phyloP scores from a whole-genome alignment of 2,113 vertebrate genomes.

The Ancistrus triradiatus region DNA sequence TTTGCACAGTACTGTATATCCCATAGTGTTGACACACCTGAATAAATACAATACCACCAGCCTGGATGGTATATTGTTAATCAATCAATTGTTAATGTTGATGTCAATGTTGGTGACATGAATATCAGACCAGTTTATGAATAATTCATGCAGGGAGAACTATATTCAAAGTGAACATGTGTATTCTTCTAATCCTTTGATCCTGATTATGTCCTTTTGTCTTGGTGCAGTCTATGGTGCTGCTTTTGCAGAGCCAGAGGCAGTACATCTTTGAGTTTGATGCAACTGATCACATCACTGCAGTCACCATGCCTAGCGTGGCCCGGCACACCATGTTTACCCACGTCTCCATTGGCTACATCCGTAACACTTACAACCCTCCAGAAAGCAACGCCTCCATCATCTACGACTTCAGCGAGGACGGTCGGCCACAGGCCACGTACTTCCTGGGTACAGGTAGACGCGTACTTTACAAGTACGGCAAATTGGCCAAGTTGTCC shows the following conservation, averaged over 20 bases:
- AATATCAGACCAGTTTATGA: no score
- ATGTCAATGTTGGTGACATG: no score
- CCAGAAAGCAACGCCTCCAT: constrained; percentile 95
- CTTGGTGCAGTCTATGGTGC: constrained; percentile 85
- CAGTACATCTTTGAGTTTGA: constrained; percentile 98
- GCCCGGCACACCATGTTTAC: constrained; percentile 97
- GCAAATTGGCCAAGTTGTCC: constrained; percentile 89
- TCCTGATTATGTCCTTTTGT: constrained; percentile 14
- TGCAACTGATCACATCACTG: constrained; percentile 82
- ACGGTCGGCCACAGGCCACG: constrained; percentile 84
- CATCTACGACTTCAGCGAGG: constrained; percentile 93
- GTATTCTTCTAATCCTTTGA: no score
- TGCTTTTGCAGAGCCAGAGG: constrained; percentile 93
- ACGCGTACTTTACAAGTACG: constrained; percentile 96
- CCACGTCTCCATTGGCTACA: constrained; percentile 92
- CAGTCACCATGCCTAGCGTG: constrained; percentile 96
- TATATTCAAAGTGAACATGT: no score
- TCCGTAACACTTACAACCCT: constrained; percentile 93
- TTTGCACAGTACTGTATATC: no score
- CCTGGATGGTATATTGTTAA: no score
- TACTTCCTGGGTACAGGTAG: constrained; percentile 89
- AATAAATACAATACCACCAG: no score
- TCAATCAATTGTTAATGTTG: no score
- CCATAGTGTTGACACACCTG: no score
- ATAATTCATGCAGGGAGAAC: no score